Evolutionary conservation across 2,113 vertebrate species (phyloP), one percentile per base, ranked within the genome.

Genomic region (Lophius piscatorius): DNA sequence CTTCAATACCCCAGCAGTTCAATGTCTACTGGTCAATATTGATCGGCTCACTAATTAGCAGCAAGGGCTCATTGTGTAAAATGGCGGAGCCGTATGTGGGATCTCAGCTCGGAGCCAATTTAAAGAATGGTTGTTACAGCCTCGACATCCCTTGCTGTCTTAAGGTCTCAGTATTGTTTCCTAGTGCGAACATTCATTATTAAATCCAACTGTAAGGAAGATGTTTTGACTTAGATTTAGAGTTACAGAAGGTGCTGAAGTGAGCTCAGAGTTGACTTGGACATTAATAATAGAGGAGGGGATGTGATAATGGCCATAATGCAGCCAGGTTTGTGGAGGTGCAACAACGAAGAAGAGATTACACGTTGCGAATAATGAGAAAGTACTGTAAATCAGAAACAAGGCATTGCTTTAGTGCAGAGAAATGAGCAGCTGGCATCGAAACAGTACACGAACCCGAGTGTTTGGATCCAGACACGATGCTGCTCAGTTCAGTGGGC

Each of bases 401-500:
- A 64, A 74, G 64, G 44, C 58, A 41, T 71, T 60, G 63, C 63
- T 33, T 75, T 74, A 67, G 62, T 39, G 36, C 54, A 68, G 51
- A 76, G 55, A 78, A 73, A 80, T 77, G 80, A 76, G 82, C 68
- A 70, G 45, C 72, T 86, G 71, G 64, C 76, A 63, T 49, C 17
- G 18, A 70, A 59, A 63, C 66, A 20, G 44, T 62, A 69, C 66
- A 47, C 57, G 39, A 28, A 69, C 70, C 70, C 73, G 28, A 41
- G 55, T 70, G 40, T 81, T 81, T 82, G 78, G 80, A 81, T 74
- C 62, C 73, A 68, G 69, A 76, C 72, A 54, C n/a, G 14, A 49
- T 60, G 51, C 49, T 73, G 48, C 59, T 74, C 82, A 73, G 70
- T 77, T 82, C 86, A 86, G 33, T 82, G 78, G 48, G 29, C 75